A percentile compares a stretch with the other conserved stretches of the same genome.
Evolutionary conservation across 2,888 invertebrate species (phyloP).

Genomic region (Apodemia hepburni): DNA sequence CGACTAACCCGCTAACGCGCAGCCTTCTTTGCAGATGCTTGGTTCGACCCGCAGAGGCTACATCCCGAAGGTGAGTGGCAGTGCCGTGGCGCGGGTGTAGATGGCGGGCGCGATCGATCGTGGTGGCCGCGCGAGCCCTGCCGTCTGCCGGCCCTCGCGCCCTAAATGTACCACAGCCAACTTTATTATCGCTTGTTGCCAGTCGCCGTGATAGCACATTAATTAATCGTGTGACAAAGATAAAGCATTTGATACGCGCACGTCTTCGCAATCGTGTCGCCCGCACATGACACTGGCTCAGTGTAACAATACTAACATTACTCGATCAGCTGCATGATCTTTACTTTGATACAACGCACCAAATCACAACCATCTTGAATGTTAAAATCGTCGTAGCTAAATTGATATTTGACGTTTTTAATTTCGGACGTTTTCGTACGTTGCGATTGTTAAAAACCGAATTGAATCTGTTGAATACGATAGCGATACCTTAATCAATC

Average conservation of each 20-base stretch:
- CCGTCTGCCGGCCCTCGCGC: conserved; percentile 32
- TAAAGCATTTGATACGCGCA: conserved; percentile 26
- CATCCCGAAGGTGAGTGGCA: conserved; percentile 92
- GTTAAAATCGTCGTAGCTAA: too few relatives aligned
- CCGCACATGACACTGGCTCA: not conserved
- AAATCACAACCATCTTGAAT: too few relatives aligned
- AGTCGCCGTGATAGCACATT: conserved; percentile 27
- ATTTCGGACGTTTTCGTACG: too few relatives aligned
- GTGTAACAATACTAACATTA: not conserved
- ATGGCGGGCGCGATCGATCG: conserved; percentile 32
- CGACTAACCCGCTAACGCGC: conserved; percentile 79
- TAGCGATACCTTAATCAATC: too few relatives aligned
- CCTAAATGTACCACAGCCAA: conserved; percentile 39
- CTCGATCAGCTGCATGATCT: not conserved
- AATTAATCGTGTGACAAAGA: conserved; percentile 28
- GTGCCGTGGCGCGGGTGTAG: conserved; percentile 29
- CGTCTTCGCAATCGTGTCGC: conserved; percentile 18
- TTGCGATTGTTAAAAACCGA: too few relatives aligned
- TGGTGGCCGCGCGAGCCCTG: conserved; percentile 24
- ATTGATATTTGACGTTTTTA: too few relatives aligned
- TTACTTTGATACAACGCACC: not conserved
- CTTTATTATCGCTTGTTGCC: conserved; percentile 35
- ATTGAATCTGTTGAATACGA: too few relatives aligned
- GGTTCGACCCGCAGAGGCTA: conserved; percentile 95
- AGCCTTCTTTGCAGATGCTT: conserved; percentile 91